Percentiles rank a stretch among this genome's conserved stretches.
Conservation (phyloP, 1,140 invertebrate genomes). For the Microplitis demolitor region DNA sequence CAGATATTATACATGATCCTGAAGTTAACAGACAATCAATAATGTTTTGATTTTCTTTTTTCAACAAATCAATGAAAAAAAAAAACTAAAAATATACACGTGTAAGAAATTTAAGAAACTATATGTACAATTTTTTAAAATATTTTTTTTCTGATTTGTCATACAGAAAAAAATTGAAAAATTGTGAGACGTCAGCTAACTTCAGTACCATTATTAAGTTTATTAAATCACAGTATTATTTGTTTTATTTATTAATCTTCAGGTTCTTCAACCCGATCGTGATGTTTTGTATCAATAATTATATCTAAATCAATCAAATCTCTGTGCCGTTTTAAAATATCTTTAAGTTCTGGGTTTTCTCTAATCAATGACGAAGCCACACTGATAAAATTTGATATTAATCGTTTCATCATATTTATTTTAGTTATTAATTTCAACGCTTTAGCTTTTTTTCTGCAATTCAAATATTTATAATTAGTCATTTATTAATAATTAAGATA, state of each 20-base stretch:
- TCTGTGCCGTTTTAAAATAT: constrained; percentile 41
- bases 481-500: neutral
- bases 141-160: too few species aligned
- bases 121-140: too few species aligned
- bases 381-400: constrained; percentile 47
- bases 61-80: too few species aligned
- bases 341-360: constrained; percentile 27
- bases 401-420: constrained; percentile 46
- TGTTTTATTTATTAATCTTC: neutral
- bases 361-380: constrained; percentile 24
- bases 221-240: too few species aligned
- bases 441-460: constrained; percentile 41
- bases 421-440: constrained; percentile 34
- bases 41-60: too few species aligned
- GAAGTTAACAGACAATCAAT: too few species aligned
- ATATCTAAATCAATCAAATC: constrained; percentile 36
- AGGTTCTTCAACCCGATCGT: neutral
- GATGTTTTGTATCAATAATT: constrained; percentile 24
- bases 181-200: too few species aligned
- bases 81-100: too few species aligned
- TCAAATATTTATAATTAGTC: neutral
- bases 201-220: too few species aligned
- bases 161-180: too few species aligned
- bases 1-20: too few species aligned
- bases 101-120: too few species aligned